Evolutionary conservation across 2,113 vertebrate genomes (phyloP), one percentile per base, ranked within the genome.

Genomic region (Notiomystis cincta): DNA sequence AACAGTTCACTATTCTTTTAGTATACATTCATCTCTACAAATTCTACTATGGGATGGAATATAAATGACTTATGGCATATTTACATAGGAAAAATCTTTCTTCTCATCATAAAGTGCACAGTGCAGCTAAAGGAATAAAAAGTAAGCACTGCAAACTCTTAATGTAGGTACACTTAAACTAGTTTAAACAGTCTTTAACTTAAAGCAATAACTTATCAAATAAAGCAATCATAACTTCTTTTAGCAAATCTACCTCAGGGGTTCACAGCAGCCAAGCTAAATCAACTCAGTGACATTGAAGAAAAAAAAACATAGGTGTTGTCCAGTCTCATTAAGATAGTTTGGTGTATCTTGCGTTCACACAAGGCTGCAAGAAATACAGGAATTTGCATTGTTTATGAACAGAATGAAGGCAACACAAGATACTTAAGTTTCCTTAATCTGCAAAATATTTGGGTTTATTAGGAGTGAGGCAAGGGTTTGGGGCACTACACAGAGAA

Each of bases 41-140:
- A 86, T 70, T 80, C 69, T 90, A 12, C 67, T 6, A 2, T 77
- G 42, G 64, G 67, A 94, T 61, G 38, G 71, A 90, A 92, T 78
- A 90, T 93, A 88, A 96, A 81, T 75, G 22, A 94, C 86, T 93
- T 96, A 93, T 73, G 48, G 44, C 21, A 60, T 75, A 71, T 86
- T 96, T 94, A 86, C 70, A 80, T 35, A 81, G 79, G 85, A 96
- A 91, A 95, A 90, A 72, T 80, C 45, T 71, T 95, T 82, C 65
- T 90, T 85, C 72, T 93, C 75, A 80, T 72, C 82, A 62, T 62
- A 51, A 93, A 93, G 58, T 53, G 40, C 58, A 77, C 35, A 69
- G 45, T 35, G 23, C 42, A 93, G 58, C 78, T 93, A 82, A 89
- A 93, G 22, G 53, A 93, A 90, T 85, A 87, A 87, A 92, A 95